These are phyloP conservation scores for Calephelis nemesis DNA, from an alignment of 1,140 invertebrate species.

Conservation along the genomic window DNA sequence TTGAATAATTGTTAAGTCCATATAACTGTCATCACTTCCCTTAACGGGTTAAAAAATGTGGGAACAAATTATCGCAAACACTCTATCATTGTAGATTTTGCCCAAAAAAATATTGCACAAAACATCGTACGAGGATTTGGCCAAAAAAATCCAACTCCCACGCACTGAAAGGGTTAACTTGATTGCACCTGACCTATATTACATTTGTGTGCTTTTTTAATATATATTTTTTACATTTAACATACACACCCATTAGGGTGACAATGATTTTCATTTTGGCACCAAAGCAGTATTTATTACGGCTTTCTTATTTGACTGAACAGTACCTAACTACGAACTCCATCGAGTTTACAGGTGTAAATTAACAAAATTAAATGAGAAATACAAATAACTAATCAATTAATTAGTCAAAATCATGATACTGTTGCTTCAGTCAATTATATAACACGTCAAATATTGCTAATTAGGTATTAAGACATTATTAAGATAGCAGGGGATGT, in stretches of 20 bases:
- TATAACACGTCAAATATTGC: no score
- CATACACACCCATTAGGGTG: constrained; percentile 40
- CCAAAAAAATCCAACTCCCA: constrained; percentile 65
- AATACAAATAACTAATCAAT: no score
- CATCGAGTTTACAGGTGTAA: no score
- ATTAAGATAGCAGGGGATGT: no score
- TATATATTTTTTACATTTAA: constrained; percentile 52
- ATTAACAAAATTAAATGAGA: no score
- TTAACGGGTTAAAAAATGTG: constrained; percentile 61
- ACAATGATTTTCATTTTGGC: constrained; percentile 27
- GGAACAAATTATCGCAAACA: constrained; percentile 79
- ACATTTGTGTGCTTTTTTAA: constrained; percentile 55
- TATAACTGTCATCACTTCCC: constrained; percentile 73
- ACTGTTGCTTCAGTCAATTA: no score
- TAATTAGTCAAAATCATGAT: no score
- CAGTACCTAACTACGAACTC: no score
- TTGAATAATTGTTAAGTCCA: constrained; percentile 29
- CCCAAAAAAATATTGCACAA: constrained; percentile 66
- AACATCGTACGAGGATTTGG: constrained; percentile 39
- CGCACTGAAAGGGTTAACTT: constrained; percentile 72
- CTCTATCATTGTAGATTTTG: constrained; percentile 46
- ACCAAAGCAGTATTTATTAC: not conserved
- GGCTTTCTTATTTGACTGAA: not conserved
- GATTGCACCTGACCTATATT: constrained; percentile 76
- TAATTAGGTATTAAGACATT: no score